Base-by-base conservation (phyloP, 2,888 invertebrate species). In the Neoscelio sp. region DNA sequence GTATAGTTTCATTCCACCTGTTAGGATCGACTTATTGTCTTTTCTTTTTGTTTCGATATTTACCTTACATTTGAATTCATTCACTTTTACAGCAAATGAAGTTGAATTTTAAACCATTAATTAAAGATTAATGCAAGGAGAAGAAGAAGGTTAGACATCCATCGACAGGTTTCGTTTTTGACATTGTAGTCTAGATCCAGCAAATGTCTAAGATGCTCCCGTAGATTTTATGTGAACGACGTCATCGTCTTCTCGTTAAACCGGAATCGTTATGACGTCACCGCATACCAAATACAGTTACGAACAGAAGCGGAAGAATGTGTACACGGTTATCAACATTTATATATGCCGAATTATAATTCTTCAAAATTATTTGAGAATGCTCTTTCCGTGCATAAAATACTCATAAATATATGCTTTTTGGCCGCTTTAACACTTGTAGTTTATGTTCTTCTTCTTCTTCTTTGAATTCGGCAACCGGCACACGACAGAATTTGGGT, bases 241-340 rank as follows among this genome's bases (percentile, higher is more conserved):
- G 86, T 85, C 85, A 85, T 78, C 75, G 54, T 62, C 70, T 76
- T 75, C 82, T 82, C 80, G 80, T 84, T 82, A 82, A 82, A 82
- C 58, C 83, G 67, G 46, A 74, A 65, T 74, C 56, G 65, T 65
- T 52, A 76, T 84, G 80, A 84, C 84, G 82, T 83, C 83, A 82
- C 74, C 20, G 42, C 44, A 50, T 70, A 68, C 68, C 68, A 50
- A 64, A 68, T 70, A 70, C 76, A 76, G 76, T 75, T 67, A 75
- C 54, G 40, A 60, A 44, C 62, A 40, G 46, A 68, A 54, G 46
- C 67, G 62, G 52, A 75, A 56, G 58, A 48, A 35, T 40, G 68
- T 12, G 13, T 40, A 33, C 50, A 52, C 23, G 58, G 30, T 74
- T 65, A 50, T 46, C 40, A 65, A 54, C 56, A 44, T 67, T 50